phyloP scores from a whole-genome alignment of 2,888 invertebrate species.

The Coronaproctus castanopsis region DNA sequence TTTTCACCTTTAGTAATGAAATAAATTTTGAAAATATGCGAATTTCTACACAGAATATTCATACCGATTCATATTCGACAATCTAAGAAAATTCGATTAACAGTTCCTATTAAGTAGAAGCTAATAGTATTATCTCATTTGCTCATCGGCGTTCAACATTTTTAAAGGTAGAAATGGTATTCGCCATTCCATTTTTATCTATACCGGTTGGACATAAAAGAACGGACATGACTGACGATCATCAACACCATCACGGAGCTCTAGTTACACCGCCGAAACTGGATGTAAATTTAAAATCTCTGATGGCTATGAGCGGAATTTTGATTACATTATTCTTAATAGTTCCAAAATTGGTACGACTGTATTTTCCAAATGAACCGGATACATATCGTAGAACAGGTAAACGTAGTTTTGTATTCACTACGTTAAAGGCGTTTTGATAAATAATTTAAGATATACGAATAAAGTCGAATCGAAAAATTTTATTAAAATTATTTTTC shows the following conservation, averaged over 20 bases:
- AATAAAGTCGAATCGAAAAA: too few species aligned
- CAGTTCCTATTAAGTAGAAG: too few species aligned
- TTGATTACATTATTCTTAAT: slow-evolving; percentile 34
- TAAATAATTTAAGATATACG: too few species aligned
- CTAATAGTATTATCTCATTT: too few species aligned
- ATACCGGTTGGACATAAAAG: slow-evolving; percentile 36
- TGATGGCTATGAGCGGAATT: slow-evolving; percentile 37
- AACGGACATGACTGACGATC: slow-evolving; percentile 25
- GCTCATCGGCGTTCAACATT: too few species aligned
- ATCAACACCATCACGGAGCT: not conserved
- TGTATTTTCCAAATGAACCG: slow-evolving; percentile 16
- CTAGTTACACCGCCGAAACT: slow-evolving; percentile 29
- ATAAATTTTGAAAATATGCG: too few species aligned
- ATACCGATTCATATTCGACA: too few species aligned
- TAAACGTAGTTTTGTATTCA: slow-evolving; percentile 25
- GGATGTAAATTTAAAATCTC: slow-evolving; percentile 39
- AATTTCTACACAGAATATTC: too few species aligned
- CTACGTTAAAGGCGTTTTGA: too few species aligned
- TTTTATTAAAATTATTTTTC: too few species aligned
- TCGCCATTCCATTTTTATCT: slow-evolving; percentile 43
- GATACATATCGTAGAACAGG: slow-evolving; percentile 20
- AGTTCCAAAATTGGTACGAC: slow-evolving; percentile 27
- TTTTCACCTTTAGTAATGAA: too few species aligned
- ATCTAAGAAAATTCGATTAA: too few species aligned
- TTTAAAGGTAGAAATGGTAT: slow-evolving; percentile 46